These are phyloP conservation scores for Hippocampus mohnikei DNA, from an alignment of 2,113 vertebrate species.

Conservation along the genomic window DNA sequence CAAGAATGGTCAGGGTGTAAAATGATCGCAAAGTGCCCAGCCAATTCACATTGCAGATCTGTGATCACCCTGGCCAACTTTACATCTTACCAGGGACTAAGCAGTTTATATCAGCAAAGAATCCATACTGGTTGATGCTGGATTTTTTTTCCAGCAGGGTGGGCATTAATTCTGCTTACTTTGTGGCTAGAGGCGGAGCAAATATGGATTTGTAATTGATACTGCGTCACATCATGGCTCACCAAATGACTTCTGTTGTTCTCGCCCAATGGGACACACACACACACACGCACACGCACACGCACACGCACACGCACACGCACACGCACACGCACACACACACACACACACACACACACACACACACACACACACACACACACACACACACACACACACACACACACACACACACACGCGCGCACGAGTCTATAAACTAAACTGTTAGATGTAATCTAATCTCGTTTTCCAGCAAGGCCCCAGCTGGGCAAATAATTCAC, in stretches of 20 bases:
- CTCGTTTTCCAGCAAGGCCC: background rate
- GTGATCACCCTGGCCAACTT: too few relatives aligned
- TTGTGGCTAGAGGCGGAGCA: conserved; percentile 29
- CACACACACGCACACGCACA: too few relatives aligned
- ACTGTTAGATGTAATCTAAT: background rate
- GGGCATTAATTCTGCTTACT: conserved; percentile 54
- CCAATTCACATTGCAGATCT: too few relatives aligned
- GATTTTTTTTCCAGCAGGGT: background rate
- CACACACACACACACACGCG: too few relatives aligned
- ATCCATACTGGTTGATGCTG: too few relatives aligned
- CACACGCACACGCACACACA: background rate
- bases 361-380: background rate
- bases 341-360: too few relatives aligned
- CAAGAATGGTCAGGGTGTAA: too few relatives aligned
- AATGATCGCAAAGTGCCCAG: too few relatives aligned
- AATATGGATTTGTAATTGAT: conserved; percentile 57
- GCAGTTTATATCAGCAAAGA: too few relatives aligned
- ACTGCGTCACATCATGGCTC: conserved; percentile 39
- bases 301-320: too few relatives aligned
- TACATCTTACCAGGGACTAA: too few relatives aligned
- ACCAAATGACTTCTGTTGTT: background rate
- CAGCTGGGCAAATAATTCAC: background rate
- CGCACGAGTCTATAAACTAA: background rate
- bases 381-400: too few relatives aligned
- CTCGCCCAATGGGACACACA: background rate